Base-by-base conservation (phyloP, 2,888 invertebrate species). In the Xanthorhoe designata region DNA sequence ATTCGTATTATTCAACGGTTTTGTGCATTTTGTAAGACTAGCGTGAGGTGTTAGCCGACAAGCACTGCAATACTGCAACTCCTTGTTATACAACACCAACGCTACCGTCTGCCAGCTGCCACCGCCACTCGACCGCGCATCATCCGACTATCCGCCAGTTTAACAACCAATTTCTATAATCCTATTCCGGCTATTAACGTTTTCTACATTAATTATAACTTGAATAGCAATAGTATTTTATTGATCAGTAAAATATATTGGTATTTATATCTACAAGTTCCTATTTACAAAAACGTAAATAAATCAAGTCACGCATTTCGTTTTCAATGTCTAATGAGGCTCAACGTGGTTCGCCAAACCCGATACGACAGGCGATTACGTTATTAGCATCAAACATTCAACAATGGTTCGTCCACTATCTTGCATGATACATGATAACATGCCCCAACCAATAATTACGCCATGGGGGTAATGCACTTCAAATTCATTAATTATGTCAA, bases 11-110 rank as follows among this genome's bases (percentile, higher is more conserved):
- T 66, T 74, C 68, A 75, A 76, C 78, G 79, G 76, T 70, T 69
- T 76, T 76, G 74, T 70, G 66, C 77, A 70, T 79, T 75, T 79
- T 76, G 75, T 75, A 75, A 78, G 75, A 80, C 78, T 78, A 73
- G 64, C 69, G 66, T 66, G 71, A 58, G 24, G 52, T 49, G 58
- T 66, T 68, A 68, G 53, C 52, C 64, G 64, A 64, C 53, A 61
- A 61, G 60, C 64, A 67, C 67, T 57, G 60, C 49, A 68, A 66
- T 69, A 70, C 73, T 76, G 75, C 69, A 76, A 71, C 65, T 58
- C 52, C 63, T 61, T 57, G 67, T 76, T 77, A 76, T 75, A 72
- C 75, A 79, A 76, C 58, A 53, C 29, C n/a, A n/a, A n/a, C n/a
- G n/a, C n/a, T n/a, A n/a, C n/a, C n/a, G n/a, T n/a, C n/a, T 24